Evolutionary conservation across 2,888 invertebrate genomes (phyloP), one percentile per base, ranked within the genome.

Genomic region (Megalurothrips usitatus): DNA sequence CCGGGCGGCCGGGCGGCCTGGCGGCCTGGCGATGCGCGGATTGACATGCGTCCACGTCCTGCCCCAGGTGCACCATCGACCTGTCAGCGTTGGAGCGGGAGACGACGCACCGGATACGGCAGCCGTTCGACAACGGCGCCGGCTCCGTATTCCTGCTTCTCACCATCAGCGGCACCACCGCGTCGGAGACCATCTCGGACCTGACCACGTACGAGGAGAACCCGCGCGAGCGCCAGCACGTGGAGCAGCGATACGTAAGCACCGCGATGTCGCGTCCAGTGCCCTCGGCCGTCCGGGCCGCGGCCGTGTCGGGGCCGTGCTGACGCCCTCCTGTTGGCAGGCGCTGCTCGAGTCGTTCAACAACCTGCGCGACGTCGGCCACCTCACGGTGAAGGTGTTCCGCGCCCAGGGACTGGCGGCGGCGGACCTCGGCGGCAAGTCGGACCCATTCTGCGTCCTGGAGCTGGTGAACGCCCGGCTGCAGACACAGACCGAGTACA

Each of bases 401-500:
- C 89, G 90, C 86, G 93, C 93, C 12, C 91, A 91, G 84, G 97
- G 97, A 1, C 89, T 99, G 47, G 96, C 95, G 0, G 94, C 98
- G 0, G 98, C 98, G 0, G 99, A 99, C 87, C 89, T 99, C 75
- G 98, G 98, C 0, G 98, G 98, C 2, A 99, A 99, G 87, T 98
- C 98, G 79, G 99, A 99, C 88, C 99, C 99, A 0, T 99, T 99
- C 88, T 98, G 98, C 88, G 98, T 99, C 0, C 87, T 99, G 28
- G 98, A 99, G 87, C 89, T 99, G 83, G 95, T 96, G 19, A 99
- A 99, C 86, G 92, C 97, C 0, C 91, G 99, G 80, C 89, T 99
- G 58, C 98, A 99, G 87, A 99, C 99, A 0, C 98, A 99, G 87
- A 99, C 99, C 0, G 98, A 99, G 87, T 99, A 99, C 87, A 98